Percentiles rank a stretch among this genome's conserved stretches.
Evolutionary conservation across 2,888 invertebrate species (phyloP).

Genomic region (Empis stercorea): DNA sequence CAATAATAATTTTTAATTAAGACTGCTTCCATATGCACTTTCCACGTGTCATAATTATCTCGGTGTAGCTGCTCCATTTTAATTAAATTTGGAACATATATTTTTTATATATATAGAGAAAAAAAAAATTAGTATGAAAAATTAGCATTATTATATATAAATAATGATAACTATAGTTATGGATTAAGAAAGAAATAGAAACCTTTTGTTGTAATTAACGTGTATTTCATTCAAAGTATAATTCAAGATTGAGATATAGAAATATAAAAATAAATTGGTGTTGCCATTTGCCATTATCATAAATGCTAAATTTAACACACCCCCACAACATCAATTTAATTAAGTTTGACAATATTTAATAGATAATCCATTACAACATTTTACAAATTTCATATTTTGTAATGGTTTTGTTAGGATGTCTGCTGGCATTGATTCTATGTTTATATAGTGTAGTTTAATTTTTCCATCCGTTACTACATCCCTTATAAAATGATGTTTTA

Average conservation of each 20-base stretch:
- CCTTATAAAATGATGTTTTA: background rate
- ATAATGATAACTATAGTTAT: no score
- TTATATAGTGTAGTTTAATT: background rate
- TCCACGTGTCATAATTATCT: conserved; percentile 1
- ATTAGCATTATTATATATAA: no score
- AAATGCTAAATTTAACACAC: background rate
- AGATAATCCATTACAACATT: background rate
- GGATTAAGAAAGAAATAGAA: no score
- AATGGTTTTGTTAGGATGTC: background rate
- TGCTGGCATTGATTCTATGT: no score
- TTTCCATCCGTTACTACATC: background rate
- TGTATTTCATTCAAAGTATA: no score
- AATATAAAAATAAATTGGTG: no score
- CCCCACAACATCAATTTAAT: background rate
- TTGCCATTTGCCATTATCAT: no score
- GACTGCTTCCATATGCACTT: conserved; percentile 1
- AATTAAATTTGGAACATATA: no score
- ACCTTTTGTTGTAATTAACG: no score
- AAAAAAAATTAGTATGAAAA: no score
- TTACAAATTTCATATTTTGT: background rate
- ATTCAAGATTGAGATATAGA: no score
- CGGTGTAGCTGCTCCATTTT: background rate
- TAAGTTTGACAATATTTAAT: background rate
- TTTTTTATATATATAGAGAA: no score
- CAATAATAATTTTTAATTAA: conserved; percentile 1